These are phyloP conservation scores for Oncorhynchus keta DNA, from an alignment of 2,113 vertebrate genomes.

Conservation along the genomic window DNA sequence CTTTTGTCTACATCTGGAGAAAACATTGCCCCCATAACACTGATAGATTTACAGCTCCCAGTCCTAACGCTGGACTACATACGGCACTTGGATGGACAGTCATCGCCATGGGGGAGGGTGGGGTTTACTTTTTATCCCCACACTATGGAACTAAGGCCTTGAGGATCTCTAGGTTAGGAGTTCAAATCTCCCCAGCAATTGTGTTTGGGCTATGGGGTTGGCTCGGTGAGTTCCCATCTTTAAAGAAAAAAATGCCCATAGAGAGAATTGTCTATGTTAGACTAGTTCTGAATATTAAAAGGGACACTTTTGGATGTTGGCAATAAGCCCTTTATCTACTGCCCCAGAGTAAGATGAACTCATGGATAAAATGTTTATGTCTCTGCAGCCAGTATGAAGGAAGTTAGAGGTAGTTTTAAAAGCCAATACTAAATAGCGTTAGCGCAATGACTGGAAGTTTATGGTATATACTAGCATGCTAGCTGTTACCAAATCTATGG, in stretches of 20 bases:
- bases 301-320: neutral
- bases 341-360: too few species aligned
- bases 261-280: neutral
- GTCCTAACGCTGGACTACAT: slow-evolving; percentile 67
- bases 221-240: neutral
- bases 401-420: too few species aligned
- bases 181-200: slow-evolving; percentile 4
- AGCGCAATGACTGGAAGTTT: too few species aligned
- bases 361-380: too few species aligned
- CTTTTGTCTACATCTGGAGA: slow-evolving; percentile 80
- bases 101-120: slow-evolving; percentile 53
- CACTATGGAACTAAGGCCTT: slow-evolving; percentile 16
- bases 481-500: too few species aligned
- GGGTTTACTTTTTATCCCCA: slow-evolving; percentile 46
- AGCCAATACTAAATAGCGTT: too few species aligned
- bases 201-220: neutral
- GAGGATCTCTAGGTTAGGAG: slow-evolving; percentile 16
- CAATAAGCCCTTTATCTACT: too few species aligned
- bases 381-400: too few species aligned
- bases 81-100: slow-evolving; percentile 57
- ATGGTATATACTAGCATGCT: too few species aligned
- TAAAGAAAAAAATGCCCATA: neutral
- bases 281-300: neutral
- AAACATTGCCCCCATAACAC: slow-evolving; percentile 76
- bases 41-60: slow-evolving; percentile 79